Evolutionary conservation across 1,140 invertebrate species (phyloP), one percentile per base, ranked within the genome.

Genomic region (Anastrepha ludens): DNA sequence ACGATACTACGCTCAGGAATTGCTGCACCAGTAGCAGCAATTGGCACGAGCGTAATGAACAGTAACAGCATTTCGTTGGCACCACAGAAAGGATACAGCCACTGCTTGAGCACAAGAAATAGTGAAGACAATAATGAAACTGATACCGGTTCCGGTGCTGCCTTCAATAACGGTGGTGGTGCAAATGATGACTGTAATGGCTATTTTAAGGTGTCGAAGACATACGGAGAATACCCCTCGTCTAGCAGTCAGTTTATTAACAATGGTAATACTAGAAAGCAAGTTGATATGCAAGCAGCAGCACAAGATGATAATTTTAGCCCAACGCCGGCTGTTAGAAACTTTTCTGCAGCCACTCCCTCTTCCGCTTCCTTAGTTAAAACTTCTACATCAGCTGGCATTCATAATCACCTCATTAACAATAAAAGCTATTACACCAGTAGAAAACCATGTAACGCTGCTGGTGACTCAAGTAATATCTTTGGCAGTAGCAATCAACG

Each of bases 401-500:
- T 86, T 9, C 15, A 64, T 87, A 20, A 55, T 15, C 58, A 87
- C 17, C 50, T 55, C 86, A 67, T 62, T 29, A 87, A 87, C 44
- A 87, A 50, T 39, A 87, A 55, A 55, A 67, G 44, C 86, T 86
- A 86, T 55, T 70, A 74, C 20, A 87, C 78, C 62, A 87, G 70
- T n/a, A 89, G 88, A 41, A 89, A 88, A 86, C 87, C 87, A 70
- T 88, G 88, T 87, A 90, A 62, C 86, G 89, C 67, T 88, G 89
- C 88, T 90, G 90, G 89, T 89, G 91, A 91, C 89, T 89, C 89
- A 89, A 91, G 90, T 88, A 91, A 91, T 87, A 91, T 91, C 90
- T 90, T 91, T 91, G 91, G 91, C 88, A 88, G 89, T 64, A 91
- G 74, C 89, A 92, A 89, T 88, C 89, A 91, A 78, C 91, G 91